Base-by-base conservation (phyloP, 2,113 vertebrate species). In the Cricetomys ansorgei region DNA sequence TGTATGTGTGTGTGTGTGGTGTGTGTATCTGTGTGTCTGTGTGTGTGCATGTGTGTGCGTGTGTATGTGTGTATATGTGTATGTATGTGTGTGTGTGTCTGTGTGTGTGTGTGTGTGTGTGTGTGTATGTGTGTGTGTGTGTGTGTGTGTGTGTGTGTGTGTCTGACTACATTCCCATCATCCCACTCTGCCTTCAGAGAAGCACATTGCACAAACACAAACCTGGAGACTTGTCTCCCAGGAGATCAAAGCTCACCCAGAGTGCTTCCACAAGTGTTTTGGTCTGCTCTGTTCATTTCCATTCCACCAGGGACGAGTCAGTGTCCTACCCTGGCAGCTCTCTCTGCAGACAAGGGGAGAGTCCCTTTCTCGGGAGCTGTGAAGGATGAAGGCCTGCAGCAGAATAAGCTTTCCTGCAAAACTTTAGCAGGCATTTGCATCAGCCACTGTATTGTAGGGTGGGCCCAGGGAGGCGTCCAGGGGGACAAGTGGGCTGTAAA, bases 161-260 rank as follows among this genome's bases (percentile, higher is more conserved):
- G n/a, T n/a, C n/a, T n/a, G n/a, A n/a, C n/a, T n/a, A n/a, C 1
- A 25, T 21, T 50, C 76, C 2, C 2, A 29, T 34, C 57, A 19
- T 11, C 27, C 72, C 59, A 69, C 48, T 48, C 27, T 3, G 19
- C 62, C 65, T 34, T n/a, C 73, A 50, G 64, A 88, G 81, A 93
- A 83, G 67, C 43, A 27, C 4, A 37, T 1, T 17, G 0, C 5
- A 31, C 31, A 7, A 48, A 50, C 43, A 13, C 0, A 16, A 31
- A 15, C n/a, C 77, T 0, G 3, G 21, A 0, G 59, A 34, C 50
- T 31, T 4, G 19, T 84, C 85, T 72, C 80, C 83, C 59, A 43
- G 79, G 89, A 83, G 57, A 69, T 59, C 0, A 21, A n/a, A 79
- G 0, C 16, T 55, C 67, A 31, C 31, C 59, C 10, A 65, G 81